Conservation (phyloP, 2,797 vertebrate species). For the Cynodonichthys magdalenae region DNA sequence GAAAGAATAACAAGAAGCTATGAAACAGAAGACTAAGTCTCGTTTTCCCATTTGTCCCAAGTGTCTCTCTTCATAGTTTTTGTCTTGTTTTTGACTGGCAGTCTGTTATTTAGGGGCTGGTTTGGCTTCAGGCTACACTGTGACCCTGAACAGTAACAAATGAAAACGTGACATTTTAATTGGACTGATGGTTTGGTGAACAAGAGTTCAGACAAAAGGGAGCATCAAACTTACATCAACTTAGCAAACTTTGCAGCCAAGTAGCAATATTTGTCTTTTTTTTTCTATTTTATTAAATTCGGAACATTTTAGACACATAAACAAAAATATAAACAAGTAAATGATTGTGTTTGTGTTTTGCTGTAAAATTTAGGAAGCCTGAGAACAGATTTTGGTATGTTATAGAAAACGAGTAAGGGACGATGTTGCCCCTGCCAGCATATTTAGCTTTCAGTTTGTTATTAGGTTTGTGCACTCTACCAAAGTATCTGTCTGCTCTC, state of each 20-base stretch:
- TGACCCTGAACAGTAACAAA: slow-evolving; percentile 8
- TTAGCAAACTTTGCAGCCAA: background rate
- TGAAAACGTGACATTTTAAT: slow-evolving; percentile 15
- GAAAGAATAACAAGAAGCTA: background rate
- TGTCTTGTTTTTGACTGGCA: background rate
- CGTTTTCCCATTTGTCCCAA: background rate
- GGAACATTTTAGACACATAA: no score
- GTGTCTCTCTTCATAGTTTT: background rate
- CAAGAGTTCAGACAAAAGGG: background rate
- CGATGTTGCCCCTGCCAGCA: no score
- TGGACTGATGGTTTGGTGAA: background rate
- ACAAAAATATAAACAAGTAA: no score
- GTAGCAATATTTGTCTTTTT: background rate
- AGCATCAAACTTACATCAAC: background rate
- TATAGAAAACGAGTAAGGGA: no score
- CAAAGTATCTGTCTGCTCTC: no score
- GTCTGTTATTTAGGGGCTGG: background rate
- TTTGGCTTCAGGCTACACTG: background rate
- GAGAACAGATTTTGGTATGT: no score
- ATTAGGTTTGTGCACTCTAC: no score
- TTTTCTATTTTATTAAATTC: background rate
- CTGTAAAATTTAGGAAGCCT: no score
- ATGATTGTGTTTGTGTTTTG: no score
- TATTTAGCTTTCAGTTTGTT: no score
- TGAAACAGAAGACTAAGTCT: background rate